phyloP scores from a whole-genome alignment of 2,113 vertebrate genomes.

The Chaetura pelagica region DNA sequence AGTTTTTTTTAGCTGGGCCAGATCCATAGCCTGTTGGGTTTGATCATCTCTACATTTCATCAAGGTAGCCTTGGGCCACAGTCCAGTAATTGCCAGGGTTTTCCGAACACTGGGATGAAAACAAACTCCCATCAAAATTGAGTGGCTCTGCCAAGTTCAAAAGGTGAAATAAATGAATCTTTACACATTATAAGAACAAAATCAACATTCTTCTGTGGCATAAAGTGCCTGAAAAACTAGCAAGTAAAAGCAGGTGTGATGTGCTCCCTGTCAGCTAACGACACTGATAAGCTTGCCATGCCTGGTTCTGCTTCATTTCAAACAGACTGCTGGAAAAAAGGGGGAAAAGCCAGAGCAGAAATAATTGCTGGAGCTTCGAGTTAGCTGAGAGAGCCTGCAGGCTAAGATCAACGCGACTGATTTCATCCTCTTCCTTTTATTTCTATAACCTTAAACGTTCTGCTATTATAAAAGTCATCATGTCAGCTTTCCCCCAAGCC shows the following conservation, averaged over 20 bases:
- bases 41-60: constrained; percentile 46
- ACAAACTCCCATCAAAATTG: constrained; percentile 62
- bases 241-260: constrained; percentile 83
- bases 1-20: not conserved
- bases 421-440: constrained; percentile 85
- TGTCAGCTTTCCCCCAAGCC: constrained; percentile 82
- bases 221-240: constrained; percentile 77
- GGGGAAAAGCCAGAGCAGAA: constrained; percentile 78
- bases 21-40: not conserved
- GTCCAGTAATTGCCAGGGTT: constrained; percentile 71
- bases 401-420: constrained; percentile 85
- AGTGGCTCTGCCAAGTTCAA: constrained; percentile 79
- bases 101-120: constrained; percentile 65
- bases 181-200: constrained; percentile 81
- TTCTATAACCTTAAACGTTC: constrained; percentile 86
- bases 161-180: constrained; percentile 86
- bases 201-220: constrained; percentile 82
- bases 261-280: constrained; percentile 78
- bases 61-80: constrained; percentile 68
- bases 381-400: constrained; percentile 80
- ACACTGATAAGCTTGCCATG: constrained; percentile 81
- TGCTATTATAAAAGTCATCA: constrained; percentile 86
- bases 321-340: constrained; percentile 75
- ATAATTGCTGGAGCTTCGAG: constrained; percentile 86
- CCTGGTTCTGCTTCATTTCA: constrained; percentile 85